These are phyloP conservation scores for Meda fulgida DNA, from an alignment of 2,797 vertebrate species.

Conservation along the genomic window DNA sequence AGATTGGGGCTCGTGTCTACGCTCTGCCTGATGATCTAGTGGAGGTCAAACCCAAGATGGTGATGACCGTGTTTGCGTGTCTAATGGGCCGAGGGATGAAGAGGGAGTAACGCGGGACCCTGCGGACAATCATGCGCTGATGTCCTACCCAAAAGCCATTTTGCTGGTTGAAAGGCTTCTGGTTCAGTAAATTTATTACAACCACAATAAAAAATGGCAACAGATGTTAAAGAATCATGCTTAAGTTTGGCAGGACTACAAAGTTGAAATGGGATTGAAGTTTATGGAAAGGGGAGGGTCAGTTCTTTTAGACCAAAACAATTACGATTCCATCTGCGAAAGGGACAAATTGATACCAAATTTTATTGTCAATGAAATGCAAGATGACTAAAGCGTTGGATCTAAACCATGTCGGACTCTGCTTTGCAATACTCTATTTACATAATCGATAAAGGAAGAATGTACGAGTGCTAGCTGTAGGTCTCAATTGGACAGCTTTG, in stretches of 20 bases:
- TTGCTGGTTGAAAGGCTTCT: constrained; percentile 75
- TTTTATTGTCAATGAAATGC: constrained; percentile 57
- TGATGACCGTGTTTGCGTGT: constrained; percentile 98
- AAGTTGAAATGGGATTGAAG: constrained; percentile 46
- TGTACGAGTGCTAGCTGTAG: constrained; percentile 62
- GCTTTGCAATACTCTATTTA: constrained; percentile 69
- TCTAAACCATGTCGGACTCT: constrained; percentile 57
- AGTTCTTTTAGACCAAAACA: constrained; percentile 22
- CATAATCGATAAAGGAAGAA: constrained; percentile 48
- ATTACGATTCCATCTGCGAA: constrained; percentile 64
- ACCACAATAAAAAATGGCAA: constrained; percentile 63
- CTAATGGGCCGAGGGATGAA: constrained; percentile 98
- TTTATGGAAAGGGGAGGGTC: constrained; percentile 37
- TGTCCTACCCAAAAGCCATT: constrained; percentile 64
- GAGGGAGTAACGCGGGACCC: constrained; percentile 76
- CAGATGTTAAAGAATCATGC: constrained; percentile 70
- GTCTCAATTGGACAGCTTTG: constrained; percentile 60
- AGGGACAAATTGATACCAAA: constrained; percentile 68
- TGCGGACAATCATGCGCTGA: constrained; percentile 58
- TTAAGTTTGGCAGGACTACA: constrained; percentile 77
- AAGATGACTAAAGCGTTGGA: constrained; percentile 52
- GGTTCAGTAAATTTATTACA: constrained; percentile 78
- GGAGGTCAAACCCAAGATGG: constrained; percentile 96
- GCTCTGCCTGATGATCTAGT: constrained; percentile 95
- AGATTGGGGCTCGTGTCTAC: constrained; percentile 93